Conservation (phyloP, 2,113 vertebrate species). For the Oxyura jamaicensis region DNA sequence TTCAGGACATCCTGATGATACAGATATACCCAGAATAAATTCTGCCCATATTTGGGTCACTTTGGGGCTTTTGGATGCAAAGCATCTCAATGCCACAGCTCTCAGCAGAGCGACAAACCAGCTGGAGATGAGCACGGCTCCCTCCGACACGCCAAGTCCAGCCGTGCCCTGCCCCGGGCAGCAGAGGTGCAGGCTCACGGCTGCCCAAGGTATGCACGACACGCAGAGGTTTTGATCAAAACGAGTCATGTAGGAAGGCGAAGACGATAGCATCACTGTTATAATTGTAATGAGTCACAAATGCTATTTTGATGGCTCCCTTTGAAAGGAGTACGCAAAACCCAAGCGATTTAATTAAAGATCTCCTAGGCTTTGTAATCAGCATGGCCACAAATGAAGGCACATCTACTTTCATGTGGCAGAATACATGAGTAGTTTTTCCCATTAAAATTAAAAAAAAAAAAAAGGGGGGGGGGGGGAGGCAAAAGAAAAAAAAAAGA, state of each 20-base stretch:
- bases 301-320: slow-evolving; percentile 71
- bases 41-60: background rate
- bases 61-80: background rate
- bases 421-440: background rate
- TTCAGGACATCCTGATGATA: background rate
- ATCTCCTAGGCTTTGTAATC: slow-evolving; percentile 77
- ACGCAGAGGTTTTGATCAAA: background rate
- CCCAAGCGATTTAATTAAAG: slow-evolving; percentile 70
- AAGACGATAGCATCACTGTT: background rate
- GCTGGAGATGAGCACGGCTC: background rate
- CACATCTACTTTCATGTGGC: slow-evolving; percentile 72
- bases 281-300: slow-evolving; percentile 74
- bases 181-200: background rate
- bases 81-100: background rate
- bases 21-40: background rate
- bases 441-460: slow-evolving; percentile 4
- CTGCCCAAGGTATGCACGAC: background rate
- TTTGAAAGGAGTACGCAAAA: slow-evolving; percentile 72
- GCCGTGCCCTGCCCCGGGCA: background rate
- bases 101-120: background rate
- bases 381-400: slow-evolving; percentile 63
- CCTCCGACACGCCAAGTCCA: background rate
- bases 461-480: too few species aligned
- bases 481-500: background rate
- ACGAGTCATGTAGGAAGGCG: background rate